A percentile compares a stretch with the other conserved stretches of the same genome.
phyloP scores from a whole-genome alignment of 2,888 invertebrate genomes.

The Agrenia bidenticulata region DNA sequence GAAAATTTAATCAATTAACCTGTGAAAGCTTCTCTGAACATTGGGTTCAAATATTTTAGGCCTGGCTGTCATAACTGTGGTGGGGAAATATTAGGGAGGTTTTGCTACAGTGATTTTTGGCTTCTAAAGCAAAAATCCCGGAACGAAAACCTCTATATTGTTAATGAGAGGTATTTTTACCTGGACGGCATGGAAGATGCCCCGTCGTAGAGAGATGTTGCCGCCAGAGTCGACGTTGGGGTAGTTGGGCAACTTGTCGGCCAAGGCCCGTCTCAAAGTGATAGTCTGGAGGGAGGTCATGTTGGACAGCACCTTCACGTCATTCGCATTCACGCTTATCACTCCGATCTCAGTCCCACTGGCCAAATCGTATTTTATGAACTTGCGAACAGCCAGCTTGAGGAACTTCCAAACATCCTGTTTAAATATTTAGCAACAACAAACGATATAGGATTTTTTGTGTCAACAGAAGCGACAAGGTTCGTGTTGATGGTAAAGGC shows the following conservation, averaged over 20 bases:
- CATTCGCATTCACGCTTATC: slow-evolving; percentile 52
- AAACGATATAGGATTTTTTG: slow-evolving; percentile 8
- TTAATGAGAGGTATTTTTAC: too few relatives aligned
- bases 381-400: slow-evolving; percentile 52
- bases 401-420: slow-evolving; percentile 53
- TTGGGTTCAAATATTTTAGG: too few relatives aligned
- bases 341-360: slow-evolving; percentile 52
- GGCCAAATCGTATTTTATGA: slow-evolving; percentile 53
- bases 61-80: too few relatives aligned
- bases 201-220: slow-evolving; percentile 51
- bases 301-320: slow-evolving; percentile 52
- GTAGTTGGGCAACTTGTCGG: slow-evolving; percentile 53
- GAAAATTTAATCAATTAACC: too few relatives aligned
- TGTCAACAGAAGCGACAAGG: too few relatives aligned
- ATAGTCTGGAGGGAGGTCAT: slow-evolving; percentile 52
- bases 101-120: too few relatives aligned
- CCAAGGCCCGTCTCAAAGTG: slow-evolving; percentile 50
- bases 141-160: too few relatives aligned
- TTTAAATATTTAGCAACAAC: slow-evolving; percentile 23
- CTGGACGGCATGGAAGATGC: slow-evolving; percentile 52
- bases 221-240: slow-evolving; percentile 53
- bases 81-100: too few relatives aligned
- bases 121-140: too few relatives aligned
- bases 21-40: too few relatives aligned
- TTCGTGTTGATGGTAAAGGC: too few relatives aligned